Evolutionary conservation across 2,888 invertebrate species (phyloP), one percentile per base, ranked within the genome.

Genomic region (Drosophila stalkeri): DNA sequence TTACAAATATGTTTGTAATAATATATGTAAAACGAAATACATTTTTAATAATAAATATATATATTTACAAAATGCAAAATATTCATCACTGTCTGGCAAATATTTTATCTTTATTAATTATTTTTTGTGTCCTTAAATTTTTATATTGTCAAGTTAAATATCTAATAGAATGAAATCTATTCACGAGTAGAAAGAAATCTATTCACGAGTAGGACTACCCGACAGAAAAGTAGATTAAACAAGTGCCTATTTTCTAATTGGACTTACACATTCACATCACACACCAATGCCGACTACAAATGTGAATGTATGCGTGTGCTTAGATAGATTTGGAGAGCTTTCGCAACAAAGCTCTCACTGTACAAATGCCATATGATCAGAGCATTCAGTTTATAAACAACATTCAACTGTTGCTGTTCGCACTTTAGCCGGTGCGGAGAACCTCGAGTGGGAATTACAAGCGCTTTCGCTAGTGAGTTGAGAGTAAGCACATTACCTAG

Each of bases 361-460:
- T 41, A 43, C 46, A 67, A 70, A 14, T 51, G 39, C 69, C 73
- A 82, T 82, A 87, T 81, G 86, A 85, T 87, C 81, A 35, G 57
- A 52, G 20, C 44, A 54, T 52, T 75, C 66, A 72, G 83, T 86
- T 83, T 80, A 83, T 78, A 83, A 86, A 86, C 85, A 86, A 83
- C 82, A 35, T 18, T 79, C 56, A 82, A 64, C 83, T 83, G 77
- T 59, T 72, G 77, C 33, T 12, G 80, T 46, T 74, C 51, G 57
- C 0, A 0, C 8, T 23, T n/a, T 23, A 16, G 55, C 8, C 31
- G 62, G 43, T 20, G 20, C n/a, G 35, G 27, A 31, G 4, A 18
- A 7, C 5, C 4, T 27, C 9, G 11, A 47, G 51, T 27, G n/a
- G n/a, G 41, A 64, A 16, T 68, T 49, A 18, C 55, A 52, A 64